These are phyloP conservation scores for Panurus biarmicus DNA, from an alignment of 2,113 vertebrate species.

Conservation along the genomic window DNA sequence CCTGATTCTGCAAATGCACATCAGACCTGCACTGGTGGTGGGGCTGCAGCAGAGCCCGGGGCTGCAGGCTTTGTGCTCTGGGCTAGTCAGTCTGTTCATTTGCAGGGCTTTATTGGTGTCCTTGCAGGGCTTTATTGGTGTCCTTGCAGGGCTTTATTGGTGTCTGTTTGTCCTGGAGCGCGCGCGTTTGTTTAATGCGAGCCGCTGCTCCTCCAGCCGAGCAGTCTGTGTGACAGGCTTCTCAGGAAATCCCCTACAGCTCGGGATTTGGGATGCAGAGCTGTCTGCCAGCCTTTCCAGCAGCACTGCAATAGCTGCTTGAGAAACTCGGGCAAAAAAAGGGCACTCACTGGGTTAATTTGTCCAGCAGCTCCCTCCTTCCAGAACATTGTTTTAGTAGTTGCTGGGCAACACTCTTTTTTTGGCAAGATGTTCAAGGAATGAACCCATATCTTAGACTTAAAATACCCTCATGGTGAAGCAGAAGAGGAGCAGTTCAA, in stretches of 20 bases:
- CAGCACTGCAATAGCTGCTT: neutral
- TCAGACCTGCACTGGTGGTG: rapidly evolving
- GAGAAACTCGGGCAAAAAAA: neutral
- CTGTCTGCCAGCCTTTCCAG: neutral
- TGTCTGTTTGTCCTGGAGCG: rapidly evolving
- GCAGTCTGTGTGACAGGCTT: neutral
- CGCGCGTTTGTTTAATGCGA: neutral
- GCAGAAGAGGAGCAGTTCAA: neutral
- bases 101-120: too few species aligned
- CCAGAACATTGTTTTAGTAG: constrained; percentile 51
- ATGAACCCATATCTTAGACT: constrained; percentile 47
- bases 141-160: too few species aligned
- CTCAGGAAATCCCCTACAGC: neutral
- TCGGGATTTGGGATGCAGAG: neutral
- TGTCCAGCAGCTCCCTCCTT: constrained; percentile 38
- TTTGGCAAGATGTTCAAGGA: constrained; percentile 54
- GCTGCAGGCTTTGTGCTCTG: rapidly evolving
- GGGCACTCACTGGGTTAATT: constrained; percentile 33
- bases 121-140: too few species aligned
- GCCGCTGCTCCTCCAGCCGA: neutral
- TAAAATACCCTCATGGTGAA: constrained; percentile 45
- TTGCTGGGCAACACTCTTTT: constrained; percentile 62
- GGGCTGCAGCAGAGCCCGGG: neutral
- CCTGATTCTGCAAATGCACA: too few species aligned
- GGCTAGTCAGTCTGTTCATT: too few species aligned